Evolutionary conservation across 2,797 vertebrate genomes (phyloP), one percentile per base, ranked within the genome.

Genomic region (Micropoecilia bifurca): DNA sequence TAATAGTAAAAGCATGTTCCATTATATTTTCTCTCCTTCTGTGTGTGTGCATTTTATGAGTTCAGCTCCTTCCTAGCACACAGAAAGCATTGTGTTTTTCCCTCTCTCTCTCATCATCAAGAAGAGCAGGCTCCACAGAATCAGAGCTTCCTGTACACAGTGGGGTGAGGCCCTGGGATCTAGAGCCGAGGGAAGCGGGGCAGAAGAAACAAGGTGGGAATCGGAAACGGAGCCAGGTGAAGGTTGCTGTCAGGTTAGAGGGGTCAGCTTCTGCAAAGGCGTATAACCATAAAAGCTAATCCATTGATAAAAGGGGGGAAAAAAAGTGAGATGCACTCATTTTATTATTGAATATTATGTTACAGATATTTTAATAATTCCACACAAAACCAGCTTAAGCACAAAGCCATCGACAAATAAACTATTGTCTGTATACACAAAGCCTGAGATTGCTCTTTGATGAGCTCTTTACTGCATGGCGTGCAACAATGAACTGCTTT

Each of bases 1-100:
- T 94, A 93, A 94, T 93, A 94, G 93, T 95, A 91, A 95, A 95
- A 94, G 93, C 93, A 93, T 94, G 94, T 94, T 93, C 90, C 91
- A 87, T 93, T 94, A 84, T 85, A 83, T 89, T 88, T 90, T 87
- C 76, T 84, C 45, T 85, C 73, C 81, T 81, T 85, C 84, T 87
- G 76, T 69, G 41, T 69, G 85, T 84, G 85, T 83, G 85, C 45
- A 76, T 91, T 93, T 95, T 93, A 92, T 87, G 90, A 94, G 92
- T 85, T 5, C 75, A 88, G 85, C 88, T 90, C 82, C 90, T 90
- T 91, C 82, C 85, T 84, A 84, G 88, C 91, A 95, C 94, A 95
- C 89, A 93, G 92, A 90, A 93, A 79, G 92, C 92, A 93, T 95
- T 94, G 93, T 95, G 89, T 92, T 92, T 91, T 91, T 87, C 83